These are phyloP conservation scores for Galago senegalensis DNA, from an alignment of 2,797 vertebrate genomes.

Conservation along the genomic window DNA sequence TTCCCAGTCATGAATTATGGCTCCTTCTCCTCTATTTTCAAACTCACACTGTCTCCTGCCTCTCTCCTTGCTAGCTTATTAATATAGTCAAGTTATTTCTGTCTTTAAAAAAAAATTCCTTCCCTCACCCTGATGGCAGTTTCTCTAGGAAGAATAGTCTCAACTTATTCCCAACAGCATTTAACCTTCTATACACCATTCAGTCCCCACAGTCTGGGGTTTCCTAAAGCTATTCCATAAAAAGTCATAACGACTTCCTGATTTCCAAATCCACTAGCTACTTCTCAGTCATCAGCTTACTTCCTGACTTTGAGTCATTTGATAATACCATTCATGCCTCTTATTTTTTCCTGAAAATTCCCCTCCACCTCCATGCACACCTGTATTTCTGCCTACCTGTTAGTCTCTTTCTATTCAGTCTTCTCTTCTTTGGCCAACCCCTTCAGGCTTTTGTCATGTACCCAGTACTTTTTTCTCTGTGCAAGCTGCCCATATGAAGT, in stretches of 20 bases:
- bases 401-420: neutral
- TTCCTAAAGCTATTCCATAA: neutral
- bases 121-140: neutral
- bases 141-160: neutral
- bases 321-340: neutral
- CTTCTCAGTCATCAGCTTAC: neutral
- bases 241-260: neutral
- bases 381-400: neutral
- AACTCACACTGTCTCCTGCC: neutral
- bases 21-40: neutral
- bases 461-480: neutral
- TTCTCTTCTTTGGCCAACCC: neutral
- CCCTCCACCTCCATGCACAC: neutral
- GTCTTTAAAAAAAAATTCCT: neutral
- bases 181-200: neutral
- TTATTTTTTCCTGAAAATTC: conserved; percentile 11
- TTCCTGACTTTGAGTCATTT: neutral
- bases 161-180: neutral
- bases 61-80: neutral
- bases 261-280: neutral
- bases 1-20: neutral
- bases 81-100: neutral
- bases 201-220: neutral
- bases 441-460: neutral
- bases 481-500: neutral